These are phyloP conservation scores for Xylota sylvarum DNA, from an alignment of 2,888 invertebrate genomes.

Conservation along the genomic window DNA sequence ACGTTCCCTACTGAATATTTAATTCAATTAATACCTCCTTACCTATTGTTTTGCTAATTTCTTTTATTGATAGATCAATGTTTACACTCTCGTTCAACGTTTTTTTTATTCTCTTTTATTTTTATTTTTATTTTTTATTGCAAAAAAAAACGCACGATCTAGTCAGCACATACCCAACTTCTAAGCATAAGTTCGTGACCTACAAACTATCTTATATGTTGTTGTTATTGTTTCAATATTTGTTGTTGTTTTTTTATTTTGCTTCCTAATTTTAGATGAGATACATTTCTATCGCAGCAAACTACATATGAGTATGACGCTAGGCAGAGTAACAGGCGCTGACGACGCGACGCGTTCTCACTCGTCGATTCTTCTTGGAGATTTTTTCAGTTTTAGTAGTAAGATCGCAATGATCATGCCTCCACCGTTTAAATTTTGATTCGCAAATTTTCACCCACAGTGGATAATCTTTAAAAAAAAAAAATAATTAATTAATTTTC, in stretches of 20 bases:
- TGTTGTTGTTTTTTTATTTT: constrained; percentile 26
- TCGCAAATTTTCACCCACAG: not conserved
- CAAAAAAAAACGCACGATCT: constrained; percentile 38
- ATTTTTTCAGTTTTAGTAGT: constrained; percentile 62
- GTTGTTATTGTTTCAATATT: constrained; percentile 43
- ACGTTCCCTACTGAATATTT: not conserved
- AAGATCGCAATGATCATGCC: constrained; percentile 68
- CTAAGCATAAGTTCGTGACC: constrained; percentile 68
- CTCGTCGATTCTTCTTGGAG: constrained; percentile 40
- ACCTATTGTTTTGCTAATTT: constrained; percentile 33
- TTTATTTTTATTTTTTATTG: constrained; percentile 1
- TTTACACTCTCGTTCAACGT: constrained; percentile 34
- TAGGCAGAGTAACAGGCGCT: not conserved
- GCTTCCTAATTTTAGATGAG: constrained; percentile 69
- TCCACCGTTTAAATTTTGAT: constrained; percentile 22
- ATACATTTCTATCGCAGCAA: constrained; percentile 53
- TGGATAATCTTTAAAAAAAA: constrained; percentile 8
- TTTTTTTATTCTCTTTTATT: not conserved
- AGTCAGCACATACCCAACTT: constrained; percentile 22
- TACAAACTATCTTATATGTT: constrained; percentile 53
- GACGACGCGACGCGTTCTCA: constrained; percentile 16
- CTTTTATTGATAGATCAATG: constrained; percentile 36
- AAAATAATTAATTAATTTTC: constrained; percentile 9
- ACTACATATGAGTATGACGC: constrained; percentile 50
- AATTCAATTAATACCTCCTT: not conserved